Evolutionary conservation across 2,797 vertebrate species (phyloP).

Genomic region (Fratercula arctica): DNA sequence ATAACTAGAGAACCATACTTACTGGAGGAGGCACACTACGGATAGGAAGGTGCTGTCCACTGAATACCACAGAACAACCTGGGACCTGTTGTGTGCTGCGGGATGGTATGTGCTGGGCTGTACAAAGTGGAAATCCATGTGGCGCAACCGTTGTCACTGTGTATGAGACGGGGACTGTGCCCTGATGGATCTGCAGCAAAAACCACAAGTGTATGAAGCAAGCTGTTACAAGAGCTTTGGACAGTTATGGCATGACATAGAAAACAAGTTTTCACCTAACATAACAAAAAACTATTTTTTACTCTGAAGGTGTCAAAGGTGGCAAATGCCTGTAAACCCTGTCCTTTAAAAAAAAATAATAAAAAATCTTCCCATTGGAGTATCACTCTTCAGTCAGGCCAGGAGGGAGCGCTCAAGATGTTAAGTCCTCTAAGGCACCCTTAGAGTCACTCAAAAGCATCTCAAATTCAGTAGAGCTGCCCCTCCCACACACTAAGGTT

Average conservation of each 20-base stretch:
- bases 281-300: background rate
- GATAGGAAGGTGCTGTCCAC: constrained; percentile 91
- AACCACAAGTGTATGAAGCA: background rate
- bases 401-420: background rate
- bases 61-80: constrained; percentile 92
- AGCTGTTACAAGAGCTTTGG: background rate
- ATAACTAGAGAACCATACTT: constrained; percentile 60
- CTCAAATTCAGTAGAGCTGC: background rate
- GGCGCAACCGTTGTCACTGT: constrained; percentile 89
- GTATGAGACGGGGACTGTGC: constrained; percentile 89
- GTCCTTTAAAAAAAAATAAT: background rate
- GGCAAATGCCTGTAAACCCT: background rate
- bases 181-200: constrained; percentile 85
- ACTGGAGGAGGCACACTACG: constrained; percentile 84
- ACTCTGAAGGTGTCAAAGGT: background rate
- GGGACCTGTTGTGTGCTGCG: constrained; percentile 91
- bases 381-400: background rate
- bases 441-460: background rate
- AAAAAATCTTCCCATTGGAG: background rate
- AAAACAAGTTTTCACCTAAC: background rate
- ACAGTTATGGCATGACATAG: background rate
- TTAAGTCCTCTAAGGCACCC: background rate
- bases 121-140: constrained; percentile 89
- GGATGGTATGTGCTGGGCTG: constrained; percentile 88
- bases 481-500: background rate